Evolutionary conservation across 2,888 invertebrate species (phyloP), one percentile per base, ranked within the genome.

Genomic region (Epinotia demarniana): DNA sequence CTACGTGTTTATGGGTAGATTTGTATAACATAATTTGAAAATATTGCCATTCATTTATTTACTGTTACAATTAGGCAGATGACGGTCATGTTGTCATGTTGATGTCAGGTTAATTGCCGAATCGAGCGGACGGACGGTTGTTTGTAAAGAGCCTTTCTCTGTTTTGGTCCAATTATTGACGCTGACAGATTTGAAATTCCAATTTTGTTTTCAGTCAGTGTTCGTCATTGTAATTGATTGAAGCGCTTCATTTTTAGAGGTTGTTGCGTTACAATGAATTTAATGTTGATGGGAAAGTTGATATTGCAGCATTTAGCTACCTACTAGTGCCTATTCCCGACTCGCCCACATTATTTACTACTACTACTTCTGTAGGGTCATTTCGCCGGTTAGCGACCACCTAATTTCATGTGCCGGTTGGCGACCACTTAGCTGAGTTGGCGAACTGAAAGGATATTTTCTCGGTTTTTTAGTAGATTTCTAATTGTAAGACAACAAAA

Each of bases 91-190:
- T 16, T 16, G 46, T 46, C 3, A 49, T 16, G 49, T 12, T 49
- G 49, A 49, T n/a, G 16, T 49, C 16, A 49, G 4, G 49, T 49
- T 49, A 13, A 49, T 16, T 49, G 49, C 16, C 49, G 49, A 49
- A 49, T 16, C 49, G 49, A 16, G 16, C 49, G 39, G 2, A 0
- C n/a, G 71, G n/a, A 19, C 33, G 49, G 18, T 57, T 53, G 49
- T 73, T 53, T 18, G 27, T 49, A 55, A 46, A 62, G 43, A 46
- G 62, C 12, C n/a, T 33, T 39, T 63, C 61, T 39, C 33, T 73
- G 53, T 67, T 68, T 62, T 55, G 43, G 33, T 62, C 19, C 62
- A 74, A 68, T 74, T 74, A 68, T 73, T 73, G 23, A 27, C 57
- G 33, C 16, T n/a, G 23, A 62, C 68, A 43, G 19, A 62, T 63